Evolutionary conservation across 2,888 invertebrate genomes (phyloP).

Genomic region (Orthonychiurus folsomi): DNA sequence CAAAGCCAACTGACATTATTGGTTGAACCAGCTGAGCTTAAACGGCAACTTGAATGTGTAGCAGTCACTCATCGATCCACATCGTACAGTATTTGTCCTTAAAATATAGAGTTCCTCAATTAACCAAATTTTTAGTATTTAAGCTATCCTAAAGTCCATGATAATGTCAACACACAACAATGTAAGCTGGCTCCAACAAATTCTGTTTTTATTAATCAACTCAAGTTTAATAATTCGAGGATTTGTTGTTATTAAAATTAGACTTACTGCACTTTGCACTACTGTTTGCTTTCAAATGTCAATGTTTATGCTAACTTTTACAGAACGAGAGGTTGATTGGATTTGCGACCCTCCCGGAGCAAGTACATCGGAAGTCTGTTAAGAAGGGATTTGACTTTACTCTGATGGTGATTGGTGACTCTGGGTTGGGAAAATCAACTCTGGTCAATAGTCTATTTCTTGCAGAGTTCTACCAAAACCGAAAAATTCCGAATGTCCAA

Average conservation of each 20-base stretch:
- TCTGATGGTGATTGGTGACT: constrained; percentile 84
- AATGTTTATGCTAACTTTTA: not conserved
- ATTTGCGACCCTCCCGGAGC: constrained; percentile 91
- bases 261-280: not conserved
- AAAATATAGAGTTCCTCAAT: no score
- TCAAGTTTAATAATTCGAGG: not conserved
- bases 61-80: no score
- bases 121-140: no score
- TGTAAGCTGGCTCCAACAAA: no score
- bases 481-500: constrained; percentile 45
- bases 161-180: no score
- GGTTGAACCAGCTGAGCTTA: no score
- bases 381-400: constrained; percentile 98
- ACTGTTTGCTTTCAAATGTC: not conserved
- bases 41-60: no score
- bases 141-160: no score
- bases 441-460: constrained; percentile 89
- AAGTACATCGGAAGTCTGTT: constrained; percentile 92
- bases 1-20: no score
- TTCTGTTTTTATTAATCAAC: not conserved
- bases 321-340: constrained; percentile 52
- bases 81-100: no score
- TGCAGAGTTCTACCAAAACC: constrained; percentile 88
- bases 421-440: constrained; percentile 76
- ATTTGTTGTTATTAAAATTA: not conserved